A percentile compares a stretch with the other conserved stretches of the same genome.
phyloP scores from a whole-genome alignment of 2,113 vertebrate species.

The Ramphastos sulfuratus region DNA sequence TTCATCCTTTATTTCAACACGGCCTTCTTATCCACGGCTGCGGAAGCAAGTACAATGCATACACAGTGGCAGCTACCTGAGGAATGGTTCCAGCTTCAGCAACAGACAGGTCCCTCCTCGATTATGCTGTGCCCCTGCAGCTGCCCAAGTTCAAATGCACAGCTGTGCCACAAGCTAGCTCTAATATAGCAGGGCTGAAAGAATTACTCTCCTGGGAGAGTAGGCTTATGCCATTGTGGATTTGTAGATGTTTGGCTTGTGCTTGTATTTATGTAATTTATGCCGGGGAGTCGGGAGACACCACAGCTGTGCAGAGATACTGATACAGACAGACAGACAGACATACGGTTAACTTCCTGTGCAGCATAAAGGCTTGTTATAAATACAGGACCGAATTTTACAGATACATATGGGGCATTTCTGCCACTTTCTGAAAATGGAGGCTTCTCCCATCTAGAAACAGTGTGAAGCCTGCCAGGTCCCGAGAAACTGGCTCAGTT shows the following conservation, averaged over 20 bases:
- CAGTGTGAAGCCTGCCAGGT: rapidly evolving
- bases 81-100: background rate
- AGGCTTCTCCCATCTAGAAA: background rate
- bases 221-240: rapidly evolving
- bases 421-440: background rate
- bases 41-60: rapidly evolving
- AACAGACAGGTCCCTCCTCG: background rate
- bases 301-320: rapidly evolving
- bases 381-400: background rate
- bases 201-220: background rate
- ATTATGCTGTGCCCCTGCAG: too few relatives aligned
- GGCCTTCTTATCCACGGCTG: rapidly evolving
- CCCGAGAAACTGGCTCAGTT: rapidly evolving
- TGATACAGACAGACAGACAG: background rate
- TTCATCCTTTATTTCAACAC: background rate
- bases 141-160: rapidly evolving
- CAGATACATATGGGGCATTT: rapidly evolving
- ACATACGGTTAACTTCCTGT: rapidly evolving
- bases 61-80: rapidly evolving
- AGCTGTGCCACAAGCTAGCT: background rate
- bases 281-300: rapidly evolving
- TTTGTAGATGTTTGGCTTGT: background rate
- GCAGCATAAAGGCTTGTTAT: rapidly evolving
- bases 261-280: rapidly evolving
- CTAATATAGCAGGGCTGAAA: rapidly evolving